Evolutionary conservation across 2,797 vertebrate species (phyloP).

Genomic region (Scarus forsteni): DNA sequence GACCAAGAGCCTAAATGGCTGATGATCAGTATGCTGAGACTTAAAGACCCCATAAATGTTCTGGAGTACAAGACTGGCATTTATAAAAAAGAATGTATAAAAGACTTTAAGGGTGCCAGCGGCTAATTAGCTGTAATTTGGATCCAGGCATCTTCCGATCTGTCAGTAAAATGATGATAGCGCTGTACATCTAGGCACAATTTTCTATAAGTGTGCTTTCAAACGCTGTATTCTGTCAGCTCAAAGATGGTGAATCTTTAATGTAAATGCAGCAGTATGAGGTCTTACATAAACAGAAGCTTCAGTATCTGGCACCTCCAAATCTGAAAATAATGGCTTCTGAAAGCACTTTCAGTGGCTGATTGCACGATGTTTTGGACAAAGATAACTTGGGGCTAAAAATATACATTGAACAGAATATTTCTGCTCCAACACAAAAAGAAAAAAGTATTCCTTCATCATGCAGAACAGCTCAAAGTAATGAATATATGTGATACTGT

Average conservation of each 20-base stretch:
- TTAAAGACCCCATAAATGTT: neutral
- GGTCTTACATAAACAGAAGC: neutral
- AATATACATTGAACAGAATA: neutral
- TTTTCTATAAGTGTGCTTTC: neutral
- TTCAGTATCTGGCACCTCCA: neutral
- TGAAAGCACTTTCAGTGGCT: neutral
- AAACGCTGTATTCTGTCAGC: neutral
- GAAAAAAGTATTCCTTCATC: neutral
- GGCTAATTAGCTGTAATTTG: neutral
- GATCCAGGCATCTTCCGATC: conserved; percentile 5
- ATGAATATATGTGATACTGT: neutral
- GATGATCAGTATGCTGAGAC: neutral
- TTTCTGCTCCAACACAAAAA: neutral
- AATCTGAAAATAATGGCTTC: neutral
- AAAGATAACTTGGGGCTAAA: neutral
- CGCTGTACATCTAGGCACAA: neutral
- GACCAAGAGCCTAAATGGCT: neutral
- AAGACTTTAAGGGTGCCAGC: neutral
- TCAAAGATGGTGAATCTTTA: neutral
- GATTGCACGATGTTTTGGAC: neutral
- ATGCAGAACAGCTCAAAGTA: neutral
- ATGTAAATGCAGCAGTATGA: neutral
- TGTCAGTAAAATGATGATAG: neutral
- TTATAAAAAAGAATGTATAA: neutral
- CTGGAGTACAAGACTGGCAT: neutral